Evolutionary conservation across 1,140 invertebrate species (phyloP).

Genomic region (Dinoponera quadriceps): DNA sequence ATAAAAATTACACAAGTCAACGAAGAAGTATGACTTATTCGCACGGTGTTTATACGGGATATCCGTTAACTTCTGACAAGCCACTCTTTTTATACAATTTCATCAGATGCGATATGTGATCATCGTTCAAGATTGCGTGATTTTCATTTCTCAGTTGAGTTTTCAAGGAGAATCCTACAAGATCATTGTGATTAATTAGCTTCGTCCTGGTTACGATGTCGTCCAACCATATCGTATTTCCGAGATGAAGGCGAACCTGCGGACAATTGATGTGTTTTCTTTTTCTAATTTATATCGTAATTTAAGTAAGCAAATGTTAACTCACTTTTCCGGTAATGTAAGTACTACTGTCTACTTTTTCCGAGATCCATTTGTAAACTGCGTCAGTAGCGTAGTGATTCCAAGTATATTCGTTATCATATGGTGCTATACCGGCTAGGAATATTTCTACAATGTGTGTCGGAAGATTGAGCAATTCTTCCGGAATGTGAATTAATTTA

Average conservation of each 20-base stretch:
- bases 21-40: not conserved
- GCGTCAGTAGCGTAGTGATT: slow-evolving; percentile 71
- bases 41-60: not conserved
- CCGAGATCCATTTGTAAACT: slow-evolving; percentile 75
- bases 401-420: slow-evolving; percentile 82
- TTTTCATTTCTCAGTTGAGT: slow-evolving; percentile 67
- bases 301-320: slow-evolving; percentile 4
- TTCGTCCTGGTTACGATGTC: slow-evolving; percentile 77
- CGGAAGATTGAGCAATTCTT: slow-evolving; percentile 73
- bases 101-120: slow-evolving; percentile 71
- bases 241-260: slow-evolving; percentile 79
- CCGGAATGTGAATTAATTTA: slow-evolving; percentile 76
- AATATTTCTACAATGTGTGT: slow-evolving; percentile 79
- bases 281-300: slow-evolving; percentile 6
- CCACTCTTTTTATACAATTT: slow-evolving; percentile 68
- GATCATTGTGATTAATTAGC: slow-evolving; percentile 72
- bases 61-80: slow-evolving; percentile 59
- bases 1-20: slow-evolving; percentile 9
- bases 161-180: slow-evolving; percentile 74
- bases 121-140: slow-evolving; percentile 72
- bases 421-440: slow-evolving; percentile 76
- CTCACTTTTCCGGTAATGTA: slow-evolving; percentile 78
- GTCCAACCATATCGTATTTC: slow-evolving; percentile 81
- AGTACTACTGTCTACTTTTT: slow-evolving; percentile 66
- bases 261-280: slow-evolving; percentile 43